Base-by-base conservation (phyloP, 2,888 invertebrate genomes). In the Sisyra nigra region DNA sequence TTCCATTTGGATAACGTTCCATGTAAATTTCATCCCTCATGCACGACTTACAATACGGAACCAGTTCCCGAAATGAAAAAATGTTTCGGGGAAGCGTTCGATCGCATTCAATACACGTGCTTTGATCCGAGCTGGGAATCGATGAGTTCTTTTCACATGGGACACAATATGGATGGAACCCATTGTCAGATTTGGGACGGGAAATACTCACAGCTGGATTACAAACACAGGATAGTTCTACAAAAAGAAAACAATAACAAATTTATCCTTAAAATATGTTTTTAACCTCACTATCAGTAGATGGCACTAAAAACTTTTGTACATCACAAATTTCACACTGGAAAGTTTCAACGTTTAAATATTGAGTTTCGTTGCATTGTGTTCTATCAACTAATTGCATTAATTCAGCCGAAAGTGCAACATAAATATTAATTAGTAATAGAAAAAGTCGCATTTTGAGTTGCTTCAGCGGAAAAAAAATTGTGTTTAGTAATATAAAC, bases 221-320 rank as follows among this genome's bases (percentile, higher is more conserved):
- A 48, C 72, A 72, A 41, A 55, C 51, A 48, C 72, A 72, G 11
- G 55, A 52, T 44, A 67, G 55, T 47, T 59, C 72, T 72, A 33
- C 45, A 48, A 50, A 31, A 43, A 14, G 34, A 17, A 36, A 37
- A n/a, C 4, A 19, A 11, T n/a, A 7, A 17, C 13, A 18, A 9
- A 36, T 17, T n/a, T n/a, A n/a, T n/a, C n/a, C n/a, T n/a, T n/a
- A n/a, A 31, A 14, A 34, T 30, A 37, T 30, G 17, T 6, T 29
- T 15, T 7, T 30, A 30, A 42, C 11, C 65, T 57, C 51, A 66
- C 67, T 58, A 49, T 63, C 56, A 40, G 41, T 44, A 3, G 62
- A 56, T 19, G 65, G 59, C 35, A 54, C 53, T 44, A 66, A 54
- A 53, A 61, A 55, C 48, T 57, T 56, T 13, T 53, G 59, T n/a